phyloP scores from a whole-genome alignment of 2,888 invertebrate species.

The Sclerodermus sp. region DNA sequence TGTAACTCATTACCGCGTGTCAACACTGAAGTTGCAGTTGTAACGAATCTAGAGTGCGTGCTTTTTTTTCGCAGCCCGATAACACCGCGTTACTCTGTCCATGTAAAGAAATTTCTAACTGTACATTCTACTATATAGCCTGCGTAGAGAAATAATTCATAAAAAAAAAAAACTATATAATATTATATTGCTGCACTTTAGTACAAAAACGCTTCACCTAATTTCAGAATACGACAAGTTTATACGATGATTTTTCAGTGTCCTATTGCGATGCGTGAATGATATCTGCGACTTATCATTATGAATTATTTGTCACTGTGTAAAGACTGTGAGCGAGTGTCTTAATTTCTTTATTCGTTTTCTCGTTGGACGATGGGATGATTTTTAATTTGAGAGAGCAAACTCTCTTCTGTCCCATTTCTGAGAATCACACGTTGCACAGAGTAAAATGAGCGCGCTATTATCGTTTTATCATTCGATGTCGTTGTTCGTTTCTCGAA shows the following conservation, averaged over 20 bases:
- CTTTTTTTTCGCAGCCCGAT: slow-evolving; percentile 32
- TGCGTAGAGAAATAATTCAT: slow-evolving; percentile 47
- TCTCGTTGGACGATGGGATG: no score
- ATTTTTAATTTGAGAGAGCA: no score
- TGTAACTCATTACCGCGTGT: no score
- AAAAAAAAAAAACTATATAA: slow-evolving; percentile 39
- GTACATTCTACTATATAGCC: slow-evolving; percentile 47
- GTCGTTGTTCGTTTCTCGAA: no score
- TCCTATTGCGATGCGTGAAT: slow-evolving; percentile 43
- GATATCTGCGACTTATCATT: slow-evolving; percentile 38
- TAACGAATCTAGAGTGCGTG: no score
- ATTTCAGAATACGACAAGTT: slow-evolving; percentile 43
- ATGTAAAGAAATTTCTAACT: slow-evolving; percentile 42
- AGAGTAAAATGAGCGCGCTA: no score
- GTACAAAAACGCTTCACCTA: slow-evolving; percentile 54
- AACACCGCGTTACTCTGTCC: slow-evolving; percentile 39
- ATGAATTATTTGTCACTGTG: slow-evolving; percentile 16
- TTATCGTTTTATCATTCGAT: no score
- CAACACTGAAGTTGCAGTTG: no score
- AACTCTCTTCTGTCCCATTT: no score
- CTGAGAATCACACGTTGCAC: no score
- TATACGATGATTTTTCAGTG: slow-evolving; percentile 43
- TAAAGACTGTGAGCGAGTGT: slow-evolving; percentile 8
- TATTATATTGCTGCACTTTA: slow-evolving; percentile 55
- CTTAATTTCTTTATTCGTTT: no score